Conservation (phyloP, 2,113 vertebrate genomes). For the Bubo scandiacus region DNA sequence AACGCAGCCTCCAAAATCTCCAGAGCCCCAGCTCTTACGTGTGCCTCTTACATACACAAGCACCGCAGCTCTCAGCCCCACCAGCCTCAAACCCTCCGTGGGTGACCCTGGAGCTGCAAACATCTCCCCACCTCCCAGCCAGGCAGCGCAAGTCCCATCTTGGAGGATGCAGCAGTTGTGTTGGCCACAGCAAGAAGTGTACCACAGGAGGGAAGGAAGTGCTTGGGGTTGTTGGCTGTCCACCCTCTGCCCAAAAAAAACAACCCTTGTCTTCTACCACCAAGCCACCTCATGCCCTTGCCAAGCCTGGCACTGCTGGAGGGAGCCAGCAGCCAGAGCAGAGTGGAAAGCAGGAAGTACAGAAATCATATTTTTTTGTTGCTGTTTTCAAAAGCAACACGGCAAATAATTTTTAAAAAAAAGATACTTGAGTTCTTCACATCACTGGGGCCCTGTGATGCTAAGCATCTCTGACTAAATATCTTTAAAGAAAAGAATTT, state of each 20-base stretch:
- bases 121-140: background rate
- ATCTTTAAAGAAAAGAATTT: background rate
- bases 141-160: background rate
- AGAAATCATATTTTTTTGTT: background rate
- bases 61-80: background rate
- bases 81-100: background rate
- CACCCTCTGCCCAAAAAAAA: fast-evolving
- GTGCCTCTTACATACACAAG: background rate
- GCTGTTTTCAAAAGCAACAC: background rate
- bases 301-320: background rate
- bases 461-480: background rate
- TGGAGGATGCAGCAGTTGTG: fast-evolving
- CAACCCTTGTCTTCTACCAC: background rate
- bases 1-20: background rate
- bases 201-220: background rate
- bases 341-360: background rate
- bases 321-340: background rate
- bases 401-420: background rate
- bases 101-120: background rate
- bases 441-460: background rate
- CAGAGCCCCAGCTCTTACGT: background rate
- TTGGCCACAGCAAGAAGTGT: background rate
- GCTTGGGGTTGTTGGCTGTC: background rate
- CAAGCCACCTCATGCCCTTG: background rate
- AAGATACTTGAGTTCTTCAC: background rate